phyloP scores from a whole-genome alignment of 23 tunicate species.

The Trididemnum miniatum region DNA sequence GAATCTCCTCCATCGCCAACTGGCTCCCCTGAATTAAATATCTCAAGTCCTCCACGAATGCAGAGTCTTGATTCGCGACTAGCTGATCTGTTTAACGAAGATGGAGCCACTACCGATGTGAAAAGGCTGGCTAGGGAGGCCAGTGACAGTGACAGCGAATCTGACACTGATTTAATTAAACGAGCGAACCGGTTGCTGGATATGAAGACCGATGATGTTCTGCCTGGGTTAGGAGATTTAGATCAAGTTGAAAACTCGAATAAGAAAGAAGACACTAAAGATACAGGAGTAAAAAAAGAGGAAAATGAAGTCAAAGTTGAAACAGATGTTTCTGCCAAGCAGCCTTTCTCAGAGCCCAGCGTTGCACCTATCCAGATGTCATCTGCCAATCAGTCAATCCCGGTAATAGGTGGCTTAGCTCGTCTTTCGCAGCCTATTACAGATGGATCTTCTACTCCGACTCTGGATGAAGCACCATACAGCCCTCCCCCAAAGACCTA shows the following conservation, averaged over 20 bases:
- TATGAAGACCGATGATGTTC: not conserved
- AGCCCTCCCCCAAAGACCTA: not conserved
- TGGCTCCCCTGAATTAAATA: conserved; percentile 83
- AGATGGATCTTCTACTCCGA: conserved; percentile 66
- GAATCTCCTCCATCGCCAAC: conserved; percentile 89
- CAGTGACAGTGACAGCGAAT: conserved; percentile 69
- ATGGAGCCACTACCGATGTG: not conserved
- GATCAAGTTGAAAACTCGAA: not conserved
- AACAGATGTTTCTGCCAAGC: not conserved
- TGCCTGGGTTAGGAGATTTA: conserved; percentile 45
- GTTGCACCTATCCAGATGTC: not conserved
- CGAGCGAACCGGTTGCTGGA: not conserved
- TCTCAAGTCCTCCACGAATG: conserved; percentile 75
- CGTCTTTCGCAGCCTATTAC: not conserved
- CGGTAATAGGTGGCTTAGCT: conserved; percentile 70
- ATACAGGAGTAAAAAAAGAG: not conserved
- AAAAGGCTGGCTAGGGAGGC: conserved; percentile 39
- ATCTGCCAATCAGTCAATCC: conserved; percentile 54
- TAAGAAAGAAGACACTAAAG: not conserved
- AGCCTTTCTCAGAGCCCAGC: not conserved
- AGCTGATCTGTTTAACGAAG: conserved; percentile 71
- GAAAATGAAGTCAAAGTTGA: not conserved
- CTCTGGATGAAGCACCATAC: conserved; percentile 59
- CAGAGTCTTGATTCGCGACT: conserved; percentile 90
- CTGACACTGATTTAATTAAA: conserved; percentile 28